Percentiles rank a stretch among this genome's conserved stretches.
Conservation (phyloP, 2,797 vertebrate species). For the Premnoplex brunnescens region DNA sequence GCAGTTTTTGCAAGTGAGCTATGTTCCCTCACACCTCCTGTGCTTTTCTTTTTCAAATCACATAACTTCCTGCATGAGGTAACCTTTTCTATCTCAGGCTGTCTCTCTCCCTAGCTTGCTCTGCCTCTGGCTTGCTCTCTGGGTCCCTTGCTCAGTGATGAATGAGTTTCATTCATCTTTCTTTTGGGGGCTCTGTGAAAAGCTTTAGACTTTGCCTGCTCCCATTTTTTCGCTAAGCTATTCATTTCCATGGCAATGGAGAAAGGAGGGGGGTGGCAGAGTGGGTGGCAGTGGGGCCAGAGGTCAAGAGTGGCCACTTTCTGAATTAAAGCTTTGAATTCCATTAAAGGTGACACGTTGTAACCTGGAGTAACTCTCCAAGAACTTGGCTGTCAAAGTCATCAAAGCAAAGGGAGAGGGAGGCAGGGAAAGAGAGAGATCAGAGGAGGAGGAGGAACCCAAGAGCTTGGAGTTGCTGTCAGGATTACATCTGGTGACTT, state of each 20-base stretch:
- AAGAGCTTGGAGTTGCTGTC: slow-evolving; percentile 44
- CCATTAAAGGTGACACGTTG: slow-evolving; percentile 74
- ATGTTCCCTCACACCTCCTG: slow-evolving; percentile 54
- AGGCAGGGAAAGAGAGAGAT: slow-evolving; percentile 56
- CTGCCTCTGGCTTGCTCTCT: slow-evolving; percentile 67
- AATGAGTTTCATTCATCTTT: slow-evolving; percentile 84
- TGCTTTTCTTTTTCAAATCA: slow-evolving; percentile 69
- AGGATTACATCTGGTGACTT: slow-evolving; percentile 69
- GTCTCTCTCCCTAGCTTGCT: slow-evolving; percentile 36
- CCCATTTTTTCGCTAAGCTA: slow-evolving; percentile 77
- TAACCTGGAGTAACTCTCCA: slow-evolving; percentile 76
- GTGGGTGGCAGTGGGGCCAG: slow-evolving; percentile 75
- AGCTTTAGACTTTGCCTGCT: slow-evolving; percentile 79
- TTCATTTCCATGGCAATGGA: slow-evolving; percentile 80
- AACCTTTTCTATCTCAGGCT: slow-evolving; percentile 62
- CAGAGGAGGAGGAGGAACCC: slow-evolving; percentile 61
- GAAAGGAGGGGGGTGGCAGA: slow-evolving; percentile 67
- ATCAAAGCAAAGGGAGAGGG: slow-evolving; percentile 60
- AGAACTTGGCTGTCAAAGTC: slow-evolving; percentile 71
- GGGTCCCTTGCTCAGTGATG: slow-evolving; percentile 76
- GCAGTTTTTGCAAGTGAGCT: not conserved
- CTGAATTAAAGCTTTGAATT: slow-evolving; percentile 78
- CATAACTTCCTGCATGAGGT: slow-evolving; percentile 75
- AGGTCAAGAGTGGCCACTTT: slow-evolving; percentile 83
- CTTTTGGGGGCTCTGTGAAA: slow-evolving; percentile 75